Evolutionary conservation across 2,797 vertebrate genomes (phyloP), one percentile per base, ranked within the genome.

Genomic region (Geotrypetes seraphini): DNA sequence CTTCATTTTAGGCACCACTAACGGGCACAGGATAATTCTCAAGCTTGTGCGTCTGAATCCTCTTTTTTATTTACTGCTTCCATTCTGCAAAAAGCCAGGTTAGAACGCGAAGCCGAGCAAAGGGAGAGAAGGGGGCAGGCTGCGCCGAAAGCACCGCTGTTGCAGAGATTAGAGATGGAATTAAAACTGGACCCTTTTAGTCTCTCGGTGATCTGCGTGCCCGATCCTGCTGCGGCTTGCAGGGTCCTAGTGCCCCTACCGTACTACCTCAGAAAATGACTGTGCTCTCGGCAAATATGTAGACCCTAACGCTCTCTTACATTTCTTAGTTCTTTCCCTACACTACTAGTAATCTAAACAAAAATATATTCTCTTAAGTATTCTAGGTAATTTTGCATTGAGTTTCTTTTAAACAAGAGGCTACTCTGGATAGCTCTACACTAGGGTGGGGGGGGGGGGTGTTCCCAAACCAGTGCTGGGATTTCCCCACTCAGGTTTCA

Each of bases 1-100:
- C 91, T 90, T 97, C 93, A 97, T 97, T 54, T 76, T 89, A 84
- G 66, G 52, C 69, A 45, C 66, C 63, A 71, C 63, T 28, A 15
- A n/a, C n/a, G n/a, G 25, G 17, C 23, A n/a, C 15, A 12, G 31
- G 33, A n/a, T 66, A 61, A 57, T 57, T 66, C 69, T 76, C 61
- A 67, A 66, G 63, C 82, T 69, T 54, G 61, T 30, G 61, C 69
- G 70, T 78, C 60, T 34, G 63, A 37, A 57, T 73, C 60, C 74
- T 80, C 79, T 84, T 72, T 80, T 70, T 69, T 60, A 58, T 51
- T 67, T 63, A 59, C 50, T 59, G 43, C 65, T 57, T 62, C 75
- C 78, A 81, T 79, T 59, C 63, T 55, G 37, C 45, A 38, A 37
- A 35, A 20, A 22, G 30, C 25, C 30, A 25, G 21, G 25, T 28